Evolutionary conservation across 1,140 invertebrate genomes (phyloP), one percentile per base, ranked within the genome.

Genomic region (Saccostrea echinata): DNA sequence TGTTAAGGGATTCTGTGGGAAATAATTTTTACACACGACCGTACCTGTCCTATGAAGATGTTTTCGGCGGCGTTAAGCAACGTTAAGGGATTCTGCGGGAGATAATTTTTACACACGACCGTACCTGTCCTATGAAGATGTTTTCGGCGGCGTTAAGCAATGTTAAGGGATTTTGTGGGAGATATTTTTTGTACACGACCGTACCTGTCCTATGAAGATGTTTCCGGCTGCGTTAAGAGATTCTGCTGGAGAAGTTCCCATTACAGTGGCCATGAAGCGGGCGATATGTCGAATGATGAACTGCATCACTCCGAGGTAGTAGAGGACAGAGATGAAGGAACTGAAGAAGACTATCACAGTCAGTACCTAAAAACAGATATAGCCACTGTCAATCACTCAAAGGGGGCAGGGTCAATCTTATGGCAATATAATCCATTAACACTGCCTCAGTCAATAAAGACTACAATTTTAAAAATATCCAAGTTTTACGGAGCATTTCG

Each of bases 121-220:
- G n/a, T n/a, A n/a, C 35, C 35, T 43, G 35, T 3, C 6, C 35
- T 43, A 43, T 43, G 35, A 43, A 43, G 35, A 43, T 43, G 6
- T 43, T 43, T 6, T 6, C 35, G 35, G 43, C 9, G 43, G 43
- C 43, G 43, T 3, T 43, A 43, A 43, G 43, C 0, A 43, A 43
- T 43, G 43, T 3, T 43, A 43, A 43, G 43, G 4, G 9, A 43
- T 43, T 43, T 9, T 43, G 43, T 43, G 43, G n/a, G 0, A 43
- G 43, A 43, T 43, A 43, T 8, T 43, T 43, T 43, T n/a, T n/a
- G n/a, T n/a, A n/a, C n/a, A n/a, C n/a, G n/a, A 71, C 30, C 82
- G 64, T 86, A 93, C 93, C 91, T 91, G 88, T 18, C 93, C 92
- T n/a, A 94, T 90, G 84, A 94, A 94, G 35, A 94, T 93, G 61